A percentile compares a stretch with the other conserved stretches of the same genome.
phyloP scores from a whole-genome alignment of 2,113 vertebrate genomes.

The Zapornia atra region DNA sequence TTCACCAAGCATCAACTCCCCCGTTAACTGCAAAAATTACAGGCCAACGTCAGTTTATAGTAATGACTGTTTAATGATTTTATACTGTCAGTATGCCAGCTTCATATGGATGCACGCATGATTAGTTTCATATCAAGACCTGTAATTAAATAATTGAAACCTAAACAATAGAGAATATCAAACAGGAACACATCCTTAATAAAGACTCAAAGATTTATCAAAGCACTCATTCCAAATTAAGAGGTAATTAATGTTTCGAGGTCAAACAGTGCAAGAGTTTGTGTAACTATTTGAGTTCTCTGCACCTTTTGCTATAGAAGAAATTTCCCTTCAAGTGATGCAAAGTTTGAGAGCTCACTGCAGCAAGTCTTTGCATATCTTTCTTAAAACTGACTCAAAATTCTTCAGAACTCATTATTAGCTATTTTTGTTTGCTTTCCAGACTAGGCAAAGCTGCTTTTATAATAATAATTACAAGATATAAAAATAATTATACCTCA shows the following conservation, averaged over 20 bases:
- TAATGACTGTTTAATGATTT: constrained; percentile 86
- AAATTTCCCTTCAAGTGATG: neutral
- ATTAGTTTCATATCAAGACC: constrained; percentile 82
- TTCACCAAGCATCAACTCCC: constrained; percentile 87
- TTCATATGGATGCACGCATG: constrained; percentile 74
- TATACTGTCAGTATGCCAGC: constrained; percentile 75
- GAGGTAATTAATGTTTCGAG: constrained; percentile 31
- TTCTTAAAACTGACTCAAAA: neutral
- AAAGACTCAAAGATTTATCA: constrained; percentile 59
- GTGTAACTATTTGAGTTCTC: neutral
- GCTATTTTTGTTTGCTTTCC: constrained; percentile 45
- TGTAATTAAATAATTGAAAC: constrained; percentile 83
- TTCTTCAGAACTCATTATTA: neutral
- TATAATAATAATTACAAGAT: neutral
- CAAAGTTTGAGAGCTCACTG: neutral
- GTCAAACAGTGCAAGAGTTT: constrained; percentile 4
- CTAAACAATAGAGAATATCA: constrained; percentile 71
- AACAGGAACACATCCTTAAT: constrained; percentile 65
- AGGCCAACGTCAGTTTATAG: constrained; percentile 79
- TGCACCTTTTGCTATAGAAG: neutral
- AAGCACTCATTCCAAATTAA: constrained; percentile 51
- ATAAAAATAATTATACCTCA: constrained; percentile 13
- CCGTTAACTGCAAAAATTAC: constrained; percentile 82
- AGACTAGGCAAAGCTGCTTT: neutral
- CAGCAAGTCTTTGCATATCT: neutral